Base-by-base conservation (phyloP, 2,888 invertebrate species). In the Eumerus sabulonum region DNA sequence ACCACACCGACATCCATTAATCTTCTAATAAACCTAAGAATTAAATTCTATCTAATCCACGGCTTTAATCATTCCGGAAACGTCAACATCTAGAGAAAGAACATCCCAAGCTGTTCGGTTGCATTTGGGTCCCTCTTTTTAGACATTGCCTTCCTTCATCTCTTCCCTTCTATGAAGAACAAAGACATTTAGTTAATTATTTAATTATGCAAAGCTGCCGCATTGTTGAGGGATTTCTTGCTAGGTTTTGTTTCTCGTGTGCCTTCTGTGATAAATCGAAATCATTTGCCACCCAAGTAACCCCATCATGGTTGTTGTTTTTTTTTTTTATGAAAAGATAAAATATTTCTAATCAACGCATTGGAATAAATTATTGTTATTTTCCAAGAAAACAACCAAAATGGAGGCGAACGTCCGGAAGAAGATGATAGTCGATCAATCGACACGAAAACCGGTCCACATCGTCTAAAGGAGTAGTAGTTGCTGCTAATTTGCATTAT, bases 171-270 rank as follows among this genome's bases (percentile, higher is more conserved):
- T 77, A 63, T 63, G 44, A 44, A 67, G 74, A 79, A 79, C 68
- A 79, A 79, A 79, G 79, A 79, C 79, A 79, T 79, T 79, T 74
- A 63, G 74, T 79, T 79, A 74, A 79, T 79, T 79, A 79, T 63
- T 70, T 74, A 79, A 74, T 79, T 79, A 79, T 79, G 79, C 79
- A 70, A 79, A 79, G 16, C 64, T 59, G 54, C 63, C 60, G 47
- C 57, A 60, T 42, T 18, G 14, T 38, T 19, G 16, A 59, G n/a
- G 63, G 66, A 77, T 48, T 40, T 36, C 17, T 57, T 56, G 54
- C 45, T 44, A 12, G 17, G 17, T 44, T 50, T 60, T 50, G 57
- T 36, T 67, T 48, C 45, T 60, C 18, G n/a, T 38, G 27, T 53
- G 36, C 13, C 57, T 74, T 51, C 56, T 79, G 68, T 74, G 79